Conservation (phyloP, 2,888 invertebrate species). For the Cheiracanthium punctorium region DNA sequence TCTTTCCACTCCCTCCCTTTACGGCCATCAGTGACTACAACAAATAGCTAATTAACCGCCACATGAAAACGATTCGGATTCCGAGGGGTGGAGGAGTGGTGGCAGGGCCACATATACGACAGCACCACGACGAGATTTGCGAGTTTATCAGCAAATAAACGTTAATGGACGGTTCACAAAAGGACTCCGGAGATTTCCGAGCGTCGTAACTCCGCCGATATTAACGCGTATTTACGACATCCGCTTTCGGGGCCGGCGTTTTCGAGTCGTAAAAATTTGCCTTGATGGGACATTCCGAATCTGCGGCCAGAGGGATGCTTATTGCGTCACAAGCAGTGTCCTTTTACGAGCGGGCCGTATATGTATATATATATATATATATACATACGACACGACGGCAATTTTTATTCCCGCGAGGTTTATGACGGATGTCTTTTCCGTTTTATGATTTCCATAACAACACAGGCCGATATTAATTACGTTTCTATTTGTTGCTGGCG, state of each 20-base stretch:
- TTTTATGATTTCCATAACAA: neutral
- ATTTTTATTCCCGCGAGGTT: neutral
- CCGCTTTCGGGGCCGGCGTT: neutral
- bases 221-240: neutral
- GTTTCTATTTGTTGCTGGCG: neutral
- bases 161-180: neutral
- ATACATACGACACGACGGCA: no score
- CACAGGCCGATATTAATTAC: neutral
- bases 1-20: no score
- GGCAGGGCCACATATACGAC: no score
- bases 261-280: neutral
- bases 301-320: no score
- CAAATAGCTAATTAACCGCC: constrained; percentile 53
- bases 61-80: neutral
- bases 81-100: no score
- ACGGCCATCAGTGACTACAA: constrained; percentile 17
- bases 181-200: neutral
- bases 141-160: neutral
- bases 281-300: no score
- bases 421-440: neutral
- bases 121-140: neutral
- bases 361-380: no score
- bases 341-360: no score
- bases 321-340: no score
- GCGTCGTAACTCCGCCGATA: neutral